Conservation (phyloP, 2,113 vertebrate genomes). For the Rostratula benghalensis region DNA sequence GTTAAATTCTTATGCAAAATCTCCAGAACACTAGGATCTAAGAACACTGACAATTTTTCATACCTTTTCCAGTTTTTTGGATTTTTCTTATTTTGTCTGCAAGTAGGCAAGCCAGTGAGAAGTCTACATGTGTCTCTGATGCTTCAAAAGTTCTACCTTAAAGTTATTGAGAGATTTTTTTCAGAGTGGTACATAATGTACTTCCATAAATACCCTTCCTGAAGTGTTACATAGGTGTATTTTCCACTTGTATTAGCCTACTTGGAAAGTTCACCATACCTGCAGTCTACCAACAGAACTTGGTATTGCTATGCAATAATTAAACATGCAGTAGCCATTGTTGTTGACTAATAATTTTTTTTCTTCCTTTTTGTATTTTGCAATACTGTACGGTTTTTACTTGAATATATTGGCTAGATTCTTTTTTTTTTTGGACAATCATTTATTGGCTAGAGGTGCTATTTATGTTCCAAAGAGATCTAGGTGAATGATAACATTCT, state of each 20-base stretch:
- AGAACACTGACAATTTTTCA: not conserved
- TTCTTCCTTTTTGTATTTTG: constrained; percentile 64
- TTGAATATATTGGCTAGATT: constrained; percentile 52
- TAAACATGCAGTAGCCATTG: constrained; percentile 36
- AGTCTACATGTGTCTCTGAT: not conserved
- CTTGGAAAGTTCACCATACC: not conserved
- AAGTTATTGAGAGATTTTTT: not conserved
- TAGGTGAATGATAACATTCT: constrained; percentile 43
- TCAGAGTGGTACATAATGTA: not conserved
- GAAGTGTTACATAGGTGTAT: not conserved
- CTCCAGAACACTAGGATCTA: not conserved
- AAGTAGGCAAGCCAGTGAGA: not conserved
- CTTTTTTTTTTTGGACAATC: constrained; percentile 54
- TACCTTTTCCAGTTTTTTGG: not conserved
- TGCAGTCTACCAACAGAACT: constrained; percentile 25
- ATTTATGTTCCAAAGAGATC: constrained; percentile 69
- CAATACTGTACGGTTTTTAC: constrained; percentile 54
- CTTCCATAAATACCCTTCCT: not conserved
- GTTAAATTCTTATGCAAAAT: not conserved
- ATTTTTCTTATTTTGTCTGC: not conserved
- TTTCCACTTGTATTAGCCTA: not conserved
- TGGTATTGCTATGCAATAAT: constrained; percentile 75
- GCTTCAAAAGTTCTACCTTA: not conserved
- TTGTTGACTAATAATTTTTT: constrained; percentile 19
- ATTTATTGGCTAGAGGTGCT: constrained; percentile 74